Evolutionary conservation across 2,888 invertebrate species (phyloP), one percentile per base, ranked within the genome.

Genomic region (Colletes collaris): DNA sequence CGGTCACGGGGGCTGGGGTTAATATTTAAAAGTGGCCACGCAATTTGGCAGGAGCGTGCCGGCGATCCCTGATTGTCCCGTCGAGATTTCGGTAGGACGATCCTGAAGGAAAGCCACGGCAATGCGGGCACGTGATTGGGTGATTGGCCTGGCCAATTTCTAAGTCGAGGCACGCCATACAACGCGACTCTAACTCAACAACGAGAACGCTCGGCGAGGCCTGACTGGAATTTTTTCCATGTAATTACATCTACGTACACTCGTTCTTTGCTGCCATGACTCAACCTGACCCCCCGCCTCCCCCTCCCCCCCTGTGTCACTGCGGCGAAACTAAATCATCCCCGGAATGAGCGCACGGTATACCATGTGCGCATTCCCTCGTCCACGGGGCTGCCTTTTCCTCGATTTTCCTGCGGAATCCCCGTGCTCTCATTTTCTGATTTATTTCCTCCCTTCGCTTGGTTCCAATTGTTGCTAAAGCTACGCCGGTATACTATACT

Each of bases 151-250:
- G 66, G 74, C 73, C 82, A 79, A 88, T 89, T 90, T 90, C 85
- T 81, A 84, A 91, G 90, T 90, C 91, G 66, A 67, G 70, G 88
- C 90, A 90, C 90, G 90, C 84, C 86, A 87, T 87, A 86, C 76
- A 79, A 84, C 82, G 82, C 86, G 87, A 86, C 86, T 88, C 87
- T 89, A 89, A 90, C 90, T 89, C 89, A 87, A 90, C 90, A 88
- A 87, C 89, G 87, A 84, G 86, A 85, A 80, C 80, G 81, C 78
- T 67, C 81, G 82, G 69, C 80, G 62, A 60, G 68, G 86, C 90
- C 89, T 90, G 91, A 91, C 90, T 76, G 85, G 91, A 91, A 91
- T 91, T 91, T 89, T 91, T 91, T 89, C 87, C 90, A 83, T 88
- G 90, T 90, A 91, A 91, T 91, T 91, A 91, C 90, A 82, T 87